These are phyloP conservation scores for Parauchenoglanis punctatus DNA, from an alignment of 2,797 vertebrate species.

Conservation along the genomic window DNA sequence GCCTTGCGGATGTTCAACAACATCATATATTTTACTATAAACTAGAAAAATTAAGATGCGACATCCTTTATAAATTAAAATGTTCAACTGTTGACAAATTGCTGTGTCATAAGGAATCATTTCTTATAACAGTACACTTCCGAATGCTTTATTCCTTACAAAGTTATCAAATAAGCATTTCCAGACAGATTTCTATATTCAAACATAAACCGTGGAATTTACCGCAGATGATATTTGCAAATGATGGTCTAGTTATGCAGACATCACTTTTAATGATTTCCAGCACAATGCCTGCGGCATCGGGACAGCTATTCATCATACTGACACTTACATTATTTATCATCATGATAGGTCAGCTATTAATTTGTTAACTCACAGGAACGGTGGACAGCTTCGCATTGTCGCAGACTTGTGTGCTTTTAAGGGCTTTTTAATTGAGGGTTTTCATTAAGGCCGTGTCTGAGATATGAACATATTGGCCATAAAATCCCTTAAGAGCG, in stretches of 20 bases:
- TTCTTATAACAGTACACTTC: background rate
- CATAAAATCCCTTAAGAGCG: conserved; percentile 45
- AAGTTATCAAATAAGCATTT: conserved; percentile 20
- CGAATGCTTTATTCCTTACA: background rate
- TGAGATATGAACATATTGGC: conserved; percentile 49
- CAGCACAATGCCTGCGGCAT: conserved; percentile 52
- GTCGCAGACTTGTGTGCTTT: conserved; percentile 28
- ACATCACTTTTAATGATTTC: conserved; percentile 65
- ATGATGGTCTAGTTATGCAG: conserved; percentile 60
- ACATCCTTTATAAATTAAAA: background rate
- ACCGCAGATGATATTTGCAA: conserved; percentile 67
- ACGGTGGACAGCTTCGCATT: conserved; percentile 14
- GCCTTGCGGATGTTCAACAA: background rate
- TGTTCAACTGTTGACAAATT: background rate
- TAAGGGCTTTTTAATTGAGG: conserved; percentile 56
- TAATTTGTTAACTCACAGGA: conserved; percentile 44
- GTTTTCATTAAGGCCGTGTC: conserved; percentile 47
- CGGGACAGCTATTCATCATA: conserved; percentile 59
- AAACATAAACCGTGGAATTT: conserved; percentile 56
- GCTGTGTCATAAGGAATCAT: background rate
- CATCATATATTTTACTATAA: background rate
- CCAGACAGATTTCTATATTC: conserved; percentile 13
- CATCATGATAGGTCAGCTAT: conserved; percentile 51
- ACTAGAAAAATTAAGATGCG: background rate
- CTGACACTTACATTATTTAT: conserved; percentile 61